These are phyloP conservation scores for Hirudinaria manillensis DNA, from an alignment of 2,888 invertebrate species.

Conservation along the genomic window DNA sequence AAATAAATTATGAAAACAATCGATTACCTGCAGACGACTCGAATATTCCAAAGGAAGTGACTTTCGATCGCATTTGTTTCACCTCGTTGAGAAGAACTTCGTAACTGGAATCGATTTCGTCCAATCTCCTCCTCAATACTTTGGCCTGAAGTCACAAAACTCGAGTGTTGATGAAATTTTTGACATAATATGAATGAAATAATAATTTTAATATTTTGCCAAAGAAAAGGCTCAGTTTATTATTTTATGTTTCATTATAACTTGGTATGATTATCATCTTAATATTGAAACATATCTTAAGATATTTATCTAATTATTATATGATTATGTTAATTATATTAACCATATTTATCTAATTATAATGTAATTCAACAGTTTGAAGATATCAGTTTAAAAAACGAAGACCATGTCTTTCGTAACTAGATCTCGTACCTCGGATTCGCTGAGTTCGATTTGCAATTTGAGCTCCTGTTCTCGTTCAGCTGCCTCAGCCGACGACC, in stretches of 20 bases:
- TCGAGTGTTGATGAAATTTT: not conserved
- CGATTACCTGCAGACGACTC: conserved; percentile 40
- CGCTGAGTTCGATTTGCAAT: conserved; percentile 77
- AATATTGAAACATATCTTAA: too few relatives aligned
- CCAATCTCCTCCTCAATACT: conserved; percentile 69
- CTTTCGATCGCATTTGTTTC: conserved; percentile 23
- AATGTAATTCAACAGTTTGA: too few relatives aligned
- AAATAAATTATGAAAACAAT: too few relatives aligned
- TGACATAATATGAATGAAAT: not conserved
- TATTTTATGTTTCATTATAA: too few relatives aligned
- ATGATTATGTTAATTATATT: too few relatives aligned
- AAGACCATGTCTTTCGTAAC: too few relatives aligned
- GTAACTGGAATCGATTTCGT: conserved; percentile 65
- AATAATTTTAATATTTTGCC: not conserved
- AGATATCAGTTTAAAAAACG: too few relatives aligned
- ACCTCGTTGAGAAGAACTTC: conserved; percentile 34
- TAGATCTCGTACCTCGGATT: conserved; percentile 70
- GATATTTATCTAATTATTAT: too few relatives aligned
- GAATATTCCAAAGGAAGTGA: conserved; percentile 44
- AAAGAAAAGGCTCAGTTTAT: too few relatives aligned
- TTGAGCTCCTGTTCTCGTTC: conserved; percentile 65
- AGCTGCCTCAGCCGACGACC: conserved; percentile 25
- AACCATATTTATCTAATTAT: too few relatives aligned
- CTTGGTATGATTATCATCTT: too few relatives aligned
- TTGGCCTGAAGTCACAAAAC: conserved; percentile 26